Conservation (phyloP, 2,888 invertebrate genomes). For the Cataglyphis rosenhaueri region DNA sequence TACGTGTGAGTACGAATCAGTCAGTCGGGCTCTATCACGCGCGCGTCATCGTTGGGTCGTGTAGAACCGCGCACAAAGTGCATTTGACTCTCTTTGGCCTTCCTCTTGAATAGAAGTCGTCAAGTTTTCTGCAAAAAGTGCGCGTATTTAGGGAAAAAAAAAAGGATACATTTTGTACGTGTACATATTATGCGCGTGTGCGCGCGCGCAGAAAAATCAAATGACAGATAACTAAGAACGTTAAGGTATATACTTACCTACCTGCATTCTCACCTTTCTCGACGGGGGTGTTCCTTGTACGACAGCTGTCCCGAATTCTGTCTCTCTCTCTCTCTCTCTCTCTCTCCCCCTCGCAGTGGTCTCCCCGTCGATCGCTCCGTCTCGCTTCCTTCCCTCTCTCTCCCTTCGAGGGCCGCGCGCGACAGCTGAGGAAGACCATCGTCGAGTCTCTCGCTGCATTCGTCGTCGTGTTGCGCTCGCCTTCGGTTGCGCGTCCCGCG, state of each 20-base stretch:
- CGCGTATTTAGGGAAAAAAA: background rate
- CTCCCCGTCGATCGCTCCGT: background rate
- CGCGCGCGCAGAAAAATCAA: background rate
- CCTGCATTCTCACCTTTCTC: background rate
- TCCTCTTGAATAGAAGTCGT: background rate
- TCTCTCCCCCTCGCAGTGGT: background rate
- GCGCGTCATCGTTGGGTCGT: conserved; percentile 29
- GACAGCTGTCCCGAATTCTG: background rate
- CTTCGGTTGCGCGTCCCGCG: conserved; percentile 72
- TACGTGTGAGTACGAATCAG: background rate
- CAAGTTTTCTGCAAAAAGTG: background rate
- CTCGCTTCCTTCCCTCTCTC: background rate
- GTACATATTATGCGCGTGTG: background rate
- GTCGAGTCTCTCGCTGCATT: conserved; percentile 55
- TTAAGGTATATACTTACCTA: background rate
- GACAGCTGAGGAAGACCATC: conserved; percentile 64
- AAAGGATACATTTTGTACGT: background rate
- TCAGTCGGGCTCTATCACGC: conserved; percentile 46
- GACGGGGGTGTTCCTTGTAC: conserved; percentile 8
- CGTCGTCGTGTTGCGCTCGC: conserved; percentile 60
- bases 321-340: conserved; percentile 3
- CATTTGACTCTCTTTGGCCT: background rate
- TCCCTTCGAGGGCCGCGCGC: background rate
- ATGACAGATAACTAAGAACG: background rate
- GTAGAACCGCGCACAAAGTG: conserved; percentile 21